Evolutionary conservation across 2,888 invertebrate genomes (phyloP).

Genomic region (Blastobasis lacticolella): DNA sequence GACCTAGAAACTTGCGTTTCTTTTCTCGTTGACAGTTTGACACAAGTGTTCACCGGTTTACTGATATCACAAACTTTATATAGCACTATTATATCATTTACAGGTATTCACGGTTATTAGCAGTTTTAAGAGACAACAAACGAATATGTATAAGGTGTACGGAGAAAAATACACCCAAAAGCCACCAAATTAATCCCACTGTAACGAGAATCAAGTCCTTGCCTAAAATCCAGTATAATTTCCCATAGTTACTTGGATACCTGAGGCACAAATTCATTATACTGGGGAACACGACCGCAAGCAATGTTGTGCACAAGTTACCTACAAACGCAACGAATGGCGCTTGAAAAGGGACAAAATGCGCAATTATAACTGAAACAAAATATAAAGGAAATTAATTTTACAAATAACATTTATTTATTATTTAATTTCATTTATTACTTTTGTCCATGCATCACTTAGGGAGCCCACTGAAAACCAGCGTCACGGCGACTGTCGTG

Average conservation of each 20-base stretch:
- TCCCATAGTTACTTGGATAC: constrained; percentile 40
- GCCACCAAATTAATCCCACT: constrained; percentile 25
- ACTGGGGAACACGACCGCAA: constrained; percentile 45
- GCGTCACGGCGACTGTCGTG: too few species aligned
- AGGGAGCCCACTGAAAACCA: too few species aligned
- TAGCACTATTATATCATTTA: constrained; percentile 1
- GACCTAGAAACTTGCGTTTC: too few species aligned
- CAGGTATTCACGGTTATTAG: constrained; percentile 17
- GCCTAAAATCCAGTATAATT: constrained; percentile 24
- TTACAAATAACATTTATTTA: too few species aligned
- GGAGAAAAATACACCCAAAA: constrained; percentile 30
- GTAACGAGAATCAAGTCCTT: constrained; percentile 27
- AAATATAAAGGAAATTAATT: background rate
- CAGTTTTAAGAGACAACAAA: constrained; percentile 21
- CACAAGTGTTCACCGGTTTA: too few species aligned
- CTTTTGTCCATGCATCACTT: too few species aligned
- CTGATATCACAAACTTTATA: too few species aligned
- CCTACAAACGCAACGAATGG: constrained; percentile 51
- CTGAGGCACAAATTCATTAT: constrained; percentile 45
- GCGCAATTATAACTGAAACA: constrained; percentile 43
- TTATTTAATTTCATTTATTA: too few species aligned
- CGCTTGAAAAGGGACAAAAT: constrained; percentile 41
- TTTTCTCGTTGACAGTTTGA: too few species aligned
- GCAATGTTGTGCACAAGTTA: constrained; percentile 39
- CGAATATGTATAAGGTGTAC: constrained; percentile 36